These are phyloP conservation scores for Sphaerolaimus hirsutus DNA, from an alignment of 2,888 invertebrate genomes.

Conservation along the genomic window DNA sequence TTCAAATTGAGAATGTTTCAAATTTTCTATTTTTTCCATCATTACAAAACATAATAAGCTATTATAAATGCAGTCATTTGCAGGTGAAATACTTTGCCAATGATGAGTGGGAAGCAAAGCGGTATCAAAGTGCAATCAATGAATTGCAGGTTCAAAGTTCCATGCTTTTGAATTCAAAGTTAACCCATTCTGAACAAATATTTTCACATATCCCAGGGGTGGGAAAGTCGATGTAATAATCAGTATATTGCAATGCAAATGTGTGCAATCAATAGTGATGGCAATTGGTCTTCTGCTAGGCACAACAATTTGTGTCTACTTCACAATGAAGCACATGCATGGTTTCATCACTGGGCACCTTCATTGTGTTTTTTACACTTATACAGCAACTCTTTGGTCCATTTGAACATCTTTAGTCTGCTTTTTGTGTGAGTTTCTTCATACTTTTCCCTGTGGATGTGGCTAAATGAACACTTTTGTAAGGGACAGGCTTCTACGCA, in stretches of 20 bases:
- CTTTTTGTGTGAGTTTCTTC: constrained; percentile 75
- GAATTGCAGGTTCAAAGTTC: constrained; percentile 62
- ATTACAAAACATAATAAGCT: too few relatives aligned
- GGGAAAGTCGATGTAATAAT: constrained; percentile 64
- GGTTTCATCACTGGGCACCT: constrained; percentile 67
- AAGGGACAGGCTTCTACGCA: too few relatives aligned
- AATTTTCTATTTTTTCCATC: too few relatives aligned
- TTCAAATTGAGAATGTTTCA: too few relatives aligned
- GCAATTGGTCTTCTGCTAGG: constrained; percentile 60
- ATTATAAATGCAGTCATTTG: too few relatives aligned
- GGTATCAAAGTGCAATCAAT: constrained; percentile 55
- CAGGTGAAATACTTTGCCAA: constrained; percentile 71
- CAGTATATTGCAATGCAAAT: constrained; percentile 70
- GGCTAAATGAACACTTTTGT: too few relatives aligned
- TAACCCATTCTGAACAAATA: too few relatives aligned
- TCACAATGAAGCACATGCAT: constrained; percentile 44
- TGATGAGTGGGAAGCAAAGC: constrained; percentile 63
- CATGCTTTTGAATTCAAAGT: too few relatives aligned
- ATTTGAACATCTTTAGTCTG: constrained; percentile 87
- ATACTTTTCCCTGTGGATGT: too few relatives aligned
- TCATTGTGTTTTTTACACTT: constrained; percentile 78
- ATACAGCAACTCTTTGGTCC: constrained; percentile 75
- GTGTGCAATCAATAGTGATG: constrained; percentile 66
- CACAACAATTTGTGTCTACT: constrained; percentile 51
- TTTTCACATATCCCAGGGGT: constrained; percentile 37